Evolutionary conservation across 2,113 vertebrate genomes (phyloP), one percentile per base, ranked within the genome.

Genomic region (Tragelaphus buxtoni): DNA sequence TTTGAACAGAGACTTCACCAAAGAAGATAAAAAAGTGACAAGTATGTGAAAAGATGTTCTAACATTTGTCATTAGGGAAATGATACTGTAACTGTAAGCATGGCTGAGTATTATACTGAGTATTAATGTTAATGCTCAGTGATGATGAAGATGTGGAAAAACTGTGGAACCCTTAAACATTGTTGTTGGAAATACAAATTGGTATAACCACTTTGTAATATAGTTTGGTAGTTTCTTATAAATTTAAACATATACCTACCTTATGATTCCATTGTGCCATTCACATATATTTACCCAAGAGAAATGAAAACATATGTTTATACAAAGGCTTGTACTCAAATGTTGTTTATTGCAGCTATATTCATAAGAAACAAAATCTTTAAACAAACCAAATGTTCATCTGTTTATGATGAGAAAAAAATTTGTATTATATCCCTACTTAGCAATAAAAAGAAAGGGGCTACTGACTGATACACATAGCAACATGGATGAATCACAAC

Each of bases 241-340:
- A 65, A 84, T 69, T 90, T 86, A 86, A 89, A 94, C 65, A 93
- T 72, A 61, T 12, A 81, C 63, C 22, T 94, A 55, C 39, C 92
- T 53, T 94, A n/a, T 87, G 82, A 74, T 90, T 11, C 17, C 30
- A 17, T n/a, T 11, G 69, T 60, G 80, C 49, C 20, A 39, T 35
- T 81, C 32, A 47, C 61, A 84, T 42, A 61, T 81, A 82, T 92
- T 82, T 90, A 97, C 56, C 45, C 61, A 84, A 65, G 85, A 87
- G 96, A 93, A 95, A 49, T 77, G 63, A 91, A 84, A 94, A 79
- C 93, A n/a, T 74, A 16, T 88, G 53, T 96, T 63, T 92, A 77
- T 86, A 61, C 32, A 96, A 86, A 88, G 56, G 55, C 58, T 69
- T 92, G 45, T 80, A 83, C 22, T 30, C 24, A 6, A 92, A 51